Percentiles rank a stretch among this genome's conserved stretches.
Evolutionary conservation across 2,797 vertebrate species (phyloP).

Genomic region (Sebastiscus albofasciatus): DNA sequence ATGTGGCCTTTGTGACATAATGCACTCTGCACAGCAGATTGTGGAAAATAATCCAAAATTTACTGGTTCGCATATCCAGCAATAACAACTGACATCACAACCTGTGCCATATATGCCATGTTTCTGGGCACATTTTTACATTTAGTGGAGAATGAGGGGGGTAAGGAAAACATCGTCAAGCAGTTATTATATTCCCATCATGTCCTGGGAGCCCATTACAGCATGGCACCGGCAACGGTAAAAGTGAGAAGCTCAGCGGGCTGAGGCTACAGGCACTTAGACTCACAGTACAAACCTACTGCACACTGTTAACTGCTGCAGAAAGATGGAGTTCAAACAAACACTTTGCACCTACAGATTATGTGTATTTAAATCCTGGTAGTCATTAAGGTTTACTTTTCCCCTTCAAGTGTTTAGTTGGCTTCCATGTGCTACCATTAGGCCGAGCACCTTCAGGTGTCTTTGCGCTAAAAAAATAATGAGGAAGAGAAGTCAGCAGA

Average conservation of each 20-base stretch:
- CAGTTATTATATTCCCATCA: conserved; percentile 82
- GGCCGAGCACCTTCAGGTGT: conserved; percentile 1
- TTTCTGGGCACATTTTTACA: conserved; percentile 74
- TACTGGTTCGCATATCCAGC: conserved; percentile 83
- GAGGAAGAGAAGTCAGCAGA: neutral
- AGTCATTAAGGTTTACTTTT: conserved; percentile 45
- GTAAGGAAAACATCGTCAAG: conserved; percentile 81
- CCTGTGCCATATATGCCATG: conserved; percentile 78
- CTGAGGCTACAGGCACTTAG: conserved; percentile 45
- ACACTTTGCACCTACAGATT: conserved; percentile 59
- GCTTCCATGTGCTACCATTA: conserved; percentile 20
- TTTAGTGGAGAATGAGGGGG: conserved; percentile 72
- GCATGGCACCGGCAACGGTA: conserved; percentile 72
- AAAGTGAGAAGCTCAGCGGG: conserved; percentile 66
- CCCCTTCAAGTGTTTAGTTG: conserved; percentile 31
- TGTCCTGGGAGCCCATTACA: conserved; percentile 81
- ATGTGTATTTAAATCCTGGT: conserved; percentile 47
- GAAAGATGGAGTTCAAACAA: conserved; percentile 55
- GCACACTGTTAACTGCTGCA: conserved; percentile 51
- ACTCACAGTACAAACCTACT: conserved; percentile 31
- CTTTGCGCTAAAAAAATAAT: conserved; percentile 2
- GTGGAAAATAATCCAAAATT: conserved; percentile 84
- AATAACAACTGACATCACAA: conserved; percentile 88
- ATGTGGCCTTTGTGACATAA: conserved; percentile 88
- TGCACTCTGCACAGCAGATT: conserved; percentile 75